phyloP scores from a whole-genome alignment of 1,140 invertebrate genomes.

The Pectinophora gossypiella region DNA sequence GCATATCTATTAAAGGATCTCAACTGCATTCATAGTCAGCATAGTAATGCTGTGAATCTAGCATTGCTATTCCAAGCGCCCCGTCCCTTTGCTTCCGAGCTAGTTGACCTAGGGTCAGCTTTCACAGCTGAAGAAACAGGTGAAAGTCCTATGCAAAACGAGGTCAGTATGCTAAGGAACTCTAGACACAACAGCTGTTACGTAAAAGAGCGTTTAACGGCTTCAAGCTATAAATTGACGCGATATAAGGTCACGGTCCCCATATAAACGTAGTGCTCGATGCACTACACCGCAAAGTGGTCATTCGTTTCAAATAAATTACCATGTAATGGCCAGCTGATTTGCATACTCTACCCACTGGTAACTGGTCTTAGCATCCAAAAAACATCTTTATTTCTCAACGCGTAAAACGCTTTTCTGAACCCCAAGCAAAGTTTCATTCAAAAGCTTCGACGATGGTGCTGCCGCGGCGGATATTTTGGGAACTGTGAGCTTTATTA shows the following conservation, averaged over 20 bases:
- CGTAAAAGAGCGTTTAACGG: slow-evolving; percentile 67
- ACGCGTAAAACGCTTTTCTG: slow-evolving; percentile 32
- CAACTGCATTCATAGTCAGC: too few species aligned
- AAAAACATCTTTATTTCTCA: slow-evolving; percentile 48
- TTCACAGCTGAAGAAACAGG: slow-evolving; percentile 25
- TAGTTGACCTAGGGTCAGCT: slow-evolving; percentile 7
- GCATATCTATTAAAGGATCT: too few species aligned
- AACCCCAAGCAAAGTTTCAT: slow-evolving; percentile 38
- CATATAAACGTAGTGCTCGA: slow-evolving; percentile 72
- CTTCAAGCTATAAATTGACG: slow-evolving; percentile 71
- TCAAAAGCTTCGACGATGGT: slow-evolving; percentile 52
- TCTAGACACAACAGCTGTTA: slow-evolving; percentile 67
- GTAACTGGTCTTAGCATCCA: slow-evolving; percentile 32
- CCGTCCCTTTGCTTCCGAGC: too few species aligned
- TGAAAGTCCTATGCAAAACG: slow-evolving; percentile 53
- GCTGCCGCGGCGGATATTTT: slow-evolving; percentile 35
- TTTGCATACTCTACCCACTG: slow-evolving; percentile 71
- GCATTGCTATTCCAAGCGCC: too few species aligned
- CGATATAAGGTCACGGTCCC: slow-evolving; percentile 75
- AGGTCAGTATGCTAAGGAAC: slow-evolving; percentile 53
- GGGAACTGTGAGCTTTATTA: slow-evolving; percentile 51
- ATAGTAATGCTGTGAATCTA: too few species aligned
- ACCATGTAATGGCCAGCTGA: slow-evolving; percentile 74
- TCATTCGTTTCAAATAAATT: slow-evolving; percentile 77
- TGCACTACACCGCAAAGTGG: slow-evolving; percentile 74